phyloP scores from a whole-genome alignment of 2,888 invertebrate species.

The Melolontha melolontha region DNA sequence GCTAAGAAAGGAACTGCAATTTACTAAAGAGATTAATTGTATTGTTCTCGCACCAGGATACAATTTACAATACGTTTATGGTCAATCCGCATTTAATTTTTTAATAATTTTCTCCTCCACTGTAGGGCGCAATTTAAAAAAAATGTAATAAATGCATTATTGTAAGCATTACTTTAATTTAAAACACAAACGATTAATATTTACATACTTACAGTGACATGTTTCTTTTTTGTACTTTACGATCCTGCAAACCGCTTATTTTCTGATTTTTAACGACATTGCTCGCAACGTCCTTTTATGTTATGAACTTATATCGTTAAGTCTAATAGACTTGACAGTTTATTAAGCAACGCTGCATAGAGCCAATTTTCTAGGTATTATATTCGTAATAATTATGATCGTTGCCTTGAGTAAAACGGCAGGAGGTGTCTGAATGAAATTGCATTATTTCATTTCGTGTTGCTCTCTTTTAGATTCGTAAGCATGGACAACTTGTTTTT shows the following conservation, averaged over 20 bases:
- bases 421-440: constrained; percentile 20
- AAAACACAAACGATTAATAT: constrained; percentile 1
- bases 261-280: constrained; percentile 8
- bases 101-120: constrained; percentile 16
- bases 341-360: constrained; percentile 13
- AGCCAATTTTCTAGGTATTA: constrained; percentile 19
- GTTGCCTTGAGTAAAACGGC: constrained; percentile 23
- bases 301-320: constrained; percentile 18
- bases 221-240: not conserved
- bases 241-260: not conserved
- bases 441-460: constrained; percentile 11
- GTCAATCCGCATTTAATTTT: constrained; percentile 21
- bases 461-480: constrained; percentile 2
- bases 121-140: constrained; percentile 16
- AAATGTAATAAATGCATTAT: not conserved
- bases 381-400: constrained; percentile 18
- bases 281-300: not conserved
- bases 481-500: not conserved
- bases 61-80: constrained; percentile 11
- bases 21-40: constrained; percentile 7
- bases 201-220: not conserved
- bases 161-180: constrained; percentile 22
- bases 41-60: not conserved
- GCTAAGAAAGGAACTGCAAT: constrained; percentile 14
- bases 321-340: constrained; percentile 19